Conservation (phyloP, 2,797 vertebrate species). For the Diplodus puntazzo region DNA sequence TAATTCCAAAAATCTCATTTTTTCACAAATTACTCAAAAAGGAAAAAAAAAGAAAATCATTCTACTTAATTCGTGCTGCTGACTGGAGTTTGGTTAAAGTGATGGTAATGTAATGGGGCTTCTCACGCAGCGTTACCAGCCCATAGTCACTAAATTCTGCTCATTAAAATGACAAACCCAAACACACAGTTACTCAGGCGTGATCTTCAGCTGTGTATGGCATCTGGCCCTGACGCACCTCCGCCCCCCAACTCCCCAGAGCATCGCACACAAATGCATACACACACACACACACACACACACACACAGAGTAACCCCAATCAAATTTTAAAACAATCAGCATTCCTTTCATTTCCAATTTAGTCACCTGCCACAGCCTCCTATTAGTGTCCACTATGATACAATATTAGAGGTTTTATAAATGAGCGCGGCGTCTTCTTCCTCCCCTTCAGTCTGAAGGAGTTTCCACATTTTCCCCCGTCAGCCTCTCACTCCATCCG, state of each 20-base stretch:
- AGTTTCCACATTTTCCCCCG: constrained; percentile 84
- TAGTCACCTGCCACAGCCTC: constrained; percentile 85
- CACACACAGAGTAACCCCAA: constrained; percentile 63
- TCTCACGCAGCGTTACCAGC: constrained; percentile 84
- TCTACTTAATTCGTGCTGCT: constrained; percentile 48
- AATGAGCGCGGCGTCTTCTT: constrained; percentile 71
- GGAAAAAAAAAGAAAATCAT: constrained; percentile 29
- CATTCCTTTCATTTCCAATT: constrained; percentile 88
- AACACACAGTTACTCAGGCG: constrained; percentile 87
- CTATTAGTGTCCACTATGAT: constrained; percentile 86
- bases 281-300: constrained; percentile 35
- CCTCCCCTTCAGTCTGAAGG: constrained; percentile 74
- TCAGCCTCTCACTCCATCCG: constrained; percentile 92
- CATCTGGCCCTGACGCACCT: constrained; percentile 86
- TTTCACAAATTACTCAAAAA: constrained; percentile 31
- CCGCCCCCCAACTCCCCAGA: constrained; percentile 76
- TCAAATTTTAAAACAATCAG: constrained; percentile 89
- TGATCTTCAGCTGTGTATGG: constrained; percentile 89
- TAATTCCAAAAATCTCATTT: constrained; percentile 26
- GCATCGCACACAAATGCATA: constrained; percentile 53
- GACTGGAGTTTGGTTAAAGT: constrained; percentile 79
- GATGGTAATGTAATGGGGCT: constrained; percentile 85
- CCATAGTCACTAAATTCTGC: constrained; percentile 89
- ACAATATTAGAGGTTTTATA: constrained; percentile 79
- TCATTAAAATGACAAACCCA: constrained; percentile 91